Base-by-base conservation (phyloP, 1,140 invertebrate genomes). In the Mercenaria mercenaria region DNA sequence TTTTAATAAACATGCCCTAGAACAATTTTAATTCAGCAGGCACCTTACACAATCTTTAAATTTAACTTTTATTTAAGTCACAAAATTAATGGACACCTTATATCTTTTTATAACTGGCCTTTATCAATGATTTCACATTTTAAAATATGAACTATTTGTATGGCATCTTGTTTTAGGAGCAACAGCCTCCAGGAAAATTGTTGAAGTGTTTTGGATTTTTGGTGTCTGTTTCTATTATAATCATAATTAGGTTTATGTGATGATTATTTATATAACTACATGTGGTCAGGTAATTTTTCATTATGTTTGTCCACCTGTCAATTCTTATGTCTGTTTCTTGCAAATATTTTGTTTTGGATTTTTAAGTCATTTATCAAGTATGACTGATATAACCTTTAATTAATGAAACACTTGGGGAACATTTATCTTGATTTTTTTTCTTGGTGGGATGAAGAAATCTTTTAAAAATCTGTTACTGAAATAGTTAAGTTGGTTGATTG, bases 251-350 rank as follows among this genome's bases (percentile, higher is more conserved):
- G 26, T 64, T 64, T 79, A 26, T 1, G 67, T 67, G n/a, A 67
- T 82, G 61, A 59, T 64, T n/a, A 47, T 82, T 59, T 64, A 41
- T 37, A n/a, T 82, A 8, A 82, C 39, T 6, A n/a, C 59, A n/a
- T 39, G 10, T 39, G 80, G 80, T 39, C 61, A 82, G 80, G 56
- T 64, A 64, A 67, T 64, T 79, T 79, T 50, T 79, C 43, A 47
- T 79, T 50, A 29, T 79, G 50, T 50, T 11, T 50, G 50, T 79
- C 39, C 41, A 74, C 10, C 43, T 79, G 41, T 79, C 74, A 50
- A 32, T 79, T 47, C 39, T 79, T 32, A 2, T 79, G 41, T 56
- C 41, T 56, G 41, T 47, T 79, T n/a, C 15, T 72, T 26, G 26
- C 41, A 74, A 26, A 13, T 20, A 10, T 47, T 47, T 47, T 6